These are phyloP conservation scores for Penaeus chinensis DNA, from an alignment of 1,140 invertebrate genomes.

Conservation along the genomic window DNA sequence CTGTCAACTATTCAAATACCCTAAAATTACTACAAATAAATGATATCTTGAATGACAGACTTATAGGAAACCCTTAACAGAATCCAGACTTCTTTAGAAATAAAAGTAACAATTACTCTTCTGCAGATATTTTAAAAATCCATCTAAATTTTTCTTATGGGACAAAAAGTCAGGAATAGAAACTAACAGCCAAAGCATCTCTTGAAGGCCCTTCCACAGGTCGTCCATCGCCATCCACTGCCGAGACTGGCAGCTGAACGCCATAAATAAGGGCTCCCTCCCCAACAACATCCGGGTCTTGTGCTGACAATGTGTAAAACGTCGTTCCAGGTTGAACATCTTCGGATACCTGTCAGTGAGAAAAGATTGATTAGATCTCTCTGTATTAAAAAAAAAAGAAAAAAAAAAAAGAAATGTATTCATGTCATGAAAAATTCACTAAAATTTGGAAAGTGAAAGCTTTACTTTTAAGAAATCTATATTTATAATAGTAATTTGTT, in stretches of 20 bases:
- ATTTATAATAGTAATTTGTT: too few species aligned
- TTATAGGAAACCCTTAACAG: neutral
- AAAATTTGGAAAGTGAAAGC: too few species aligned
- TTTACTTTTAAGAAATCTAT: too few species aligned
- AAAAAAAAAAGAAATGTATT: too few species aligned
- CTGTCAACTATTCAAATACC: too few species aligned
- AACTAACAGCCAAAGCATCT: constrained; percentile 41
- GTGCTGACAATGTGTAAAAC: constrained; percentile 53
- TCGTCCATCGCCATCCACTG: constrained; percentile 85
- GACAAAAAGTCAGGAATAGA: neutral
- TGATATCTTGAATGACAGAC: too few species aligned
- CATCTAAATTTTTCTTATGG: neutral
- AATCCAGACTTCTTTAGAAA: neutral
- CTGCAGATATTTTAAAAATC: too few species aligned
- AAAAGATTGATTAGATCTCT: neutral
- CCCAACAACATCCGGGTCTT: constrained; percentile 81
- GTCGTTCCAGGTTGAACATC: constrained; percentile 48
- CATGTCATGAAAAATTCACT: too few species aligned
- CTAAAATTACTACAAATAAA: too few species aligned
- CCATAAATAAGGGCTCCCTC: constrained; percentile 78
- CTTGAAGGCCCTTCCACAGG: constrained; percentile 71
- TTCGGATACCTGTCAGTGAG: constrained; percentile 48
- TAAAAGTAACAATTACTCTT: neutral
- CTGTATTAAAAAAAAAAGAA: too few species aligned
- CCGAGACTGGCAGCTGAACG: constrained; percentile 77